phyloP scores from a whole-genome alignment of 1,140 invertebrate species.

The Holotrichia oblita region DNA sequence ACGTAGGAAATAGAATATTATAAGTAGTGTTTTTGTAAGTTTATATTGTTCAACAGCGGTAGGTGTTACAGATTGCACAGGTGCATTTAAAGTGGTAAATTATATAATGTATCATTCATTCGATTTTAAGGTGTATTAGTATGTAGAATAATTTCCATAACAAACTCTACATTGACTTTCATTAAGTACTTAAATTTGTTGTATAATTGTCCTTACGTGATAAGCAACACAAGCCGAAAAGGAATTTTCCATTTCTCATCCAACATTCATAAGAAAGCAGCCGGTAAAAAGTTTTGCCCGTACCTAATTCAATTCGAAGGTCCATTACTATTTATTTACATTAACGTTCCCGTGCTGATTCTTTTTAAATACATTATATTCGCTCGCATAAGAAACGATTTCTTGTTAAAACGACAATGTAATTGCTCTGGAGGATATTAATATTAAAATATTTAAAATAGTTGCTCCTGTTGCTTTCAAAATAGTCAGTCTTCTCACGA shows the following conservation, averaged over 20 bases:
- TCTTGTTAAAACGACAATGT: conserved; percentile 42
- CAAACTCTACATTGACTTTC: background rate
- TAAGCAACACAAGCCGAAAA: background rate
- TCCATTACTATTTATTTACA: conserved; percentile 27
- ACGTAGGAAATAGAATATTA: no score
- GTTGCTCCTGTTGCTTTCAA: conserved; percentile 42
- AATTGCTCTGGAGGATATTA: conserved; percentile 37
- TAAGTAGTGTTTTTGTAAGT: no score
- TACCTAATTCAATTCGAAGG: conserved; percentile 23
- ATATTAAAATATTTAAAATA: conserved; percentile 43
- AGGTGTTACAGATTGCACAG: no score
- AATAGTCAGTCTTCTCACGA: conserved; percentile 40
- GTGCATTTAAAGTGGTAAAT: no score
- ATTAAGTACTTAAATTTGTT: background rate
- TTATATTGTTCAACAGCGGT: no score
- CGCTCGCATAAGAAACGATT: conserved; percentile 37
- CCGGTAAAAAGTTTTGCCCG: background rate
- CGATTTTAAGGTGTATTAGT: background rate
- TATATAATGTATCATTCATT: no score
- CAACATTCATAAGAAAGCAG: background rate
- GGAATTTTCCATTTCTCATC: background rate
- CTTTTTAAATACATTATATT: conserved; percentile 40
- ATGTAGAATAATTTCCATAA: background rate
- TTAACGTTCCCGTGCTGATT: conserved; percentile 35
- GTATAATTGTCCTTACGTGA: background rate